A percentile compares a stretch with the other conserved stretches of the same genome.
Evolutionary conservation across 37 sponge, comb jelly and placozoan genomes (phyloP).

Genomic region (Mnemiopsis leidyi): DNA sequence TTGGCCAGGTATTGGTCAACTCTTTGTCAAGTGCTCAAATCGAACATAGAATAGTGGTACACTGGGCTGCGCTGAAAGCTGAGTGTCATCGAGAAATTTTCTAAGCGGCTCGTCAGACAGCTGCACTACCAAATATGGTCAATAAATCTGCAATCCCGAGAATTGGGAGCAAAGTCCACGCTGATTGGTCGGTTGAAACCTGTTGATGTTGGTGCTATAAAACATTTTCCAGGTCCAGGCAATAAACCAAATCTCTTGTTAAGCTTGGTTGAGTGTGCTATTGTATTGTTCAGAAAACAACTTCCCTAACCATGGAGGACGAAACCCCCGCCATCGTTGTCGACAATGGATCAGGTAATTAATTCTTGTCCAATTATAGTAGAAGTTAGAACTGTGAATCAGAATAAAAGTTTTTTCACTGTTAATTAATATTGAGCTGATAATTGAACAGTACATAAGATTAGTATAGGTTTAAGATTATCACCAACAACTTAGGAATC

Average conservation of each 20-base stretch:
- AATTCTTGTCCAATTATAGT: no score
- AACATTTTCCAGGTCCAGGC: neutral
- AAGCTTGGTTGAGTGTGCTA: neutral
- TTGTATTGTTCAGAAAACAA: neutral
- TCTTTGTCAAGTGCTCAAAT: neutral
- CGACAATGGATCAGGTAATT: conserved; percentile 90
- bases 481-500: no score
- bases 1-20: neutral
- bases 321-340: conserved; percentile 99
- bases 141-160: conserved; percentile 21
- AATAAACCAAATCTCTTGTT: neutral
- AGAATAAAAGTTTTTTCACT: no score
- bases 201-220: conserved; percentile 29
- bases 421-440: no score
- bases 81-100: conserved; percentile 49
- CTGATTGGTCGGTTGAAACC: neutral
- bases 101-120: conserved; percentile 54
- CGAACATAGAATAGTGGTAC: neutral
- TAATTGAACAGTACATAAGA: no score
- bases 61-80: conserved; percentile 49
- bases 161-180: conserved; percentile 15
- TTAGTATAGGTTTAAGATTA: no score
- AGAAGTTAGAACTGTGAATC: no score
- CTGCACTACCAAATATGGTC: conserved; percentile 38
- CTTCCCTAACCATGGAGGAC: conserved; percentile 75